Conservation (phyloP, 2,888 invertebrate genomes). For the Euphydryas editha region DNA sequence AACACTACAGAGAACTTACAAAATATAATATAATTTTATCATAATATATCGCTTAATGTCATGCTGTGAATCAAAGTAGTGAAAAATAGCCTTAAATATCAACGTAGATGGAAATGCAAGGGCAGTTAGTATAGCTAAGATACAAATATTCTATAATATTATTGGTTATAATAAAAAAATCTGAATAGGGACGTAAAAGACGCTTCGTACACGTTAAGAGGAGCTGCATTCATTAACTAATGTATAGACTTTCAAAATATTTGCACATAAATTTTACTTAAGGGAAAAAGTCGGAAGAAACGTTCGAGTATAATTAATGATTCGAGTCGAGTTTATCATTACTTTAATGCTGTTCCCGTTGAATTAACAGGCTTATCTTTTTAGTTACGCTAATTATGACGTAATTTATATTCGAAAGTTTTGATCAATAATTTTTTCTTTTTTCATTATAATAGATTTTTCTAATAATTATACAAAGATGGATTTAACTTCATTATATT, state of each 20-base stretch:
- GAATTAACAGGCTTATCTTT: not conserved
- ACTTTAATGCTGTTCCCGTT: constrained; percentile 23
- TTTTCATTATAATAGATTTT: not conserved
- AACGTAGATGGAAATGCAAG: no score
- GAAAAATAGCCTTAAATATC: no score
- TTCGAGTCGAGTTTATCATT: constrained; percentile 42
- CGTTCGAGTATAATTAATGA: constrained; percentile 56
- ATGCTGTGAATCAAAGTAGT: no score
- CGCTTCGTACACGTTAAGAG: constrained; percentile 66
- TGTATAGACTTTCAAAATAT: constrained; percentile 82
- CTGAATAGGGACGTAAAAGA: constrained; percentile 64
- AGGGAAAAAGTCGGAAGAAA: constrained; percentile 62
- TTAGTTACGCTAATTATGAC: not conserved
- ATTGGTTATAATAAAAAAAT: not conserved
- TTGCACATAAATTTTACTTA: constrained; percentile 79
- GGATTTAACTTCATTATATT: no score
- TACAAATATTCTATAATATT: not conserved
- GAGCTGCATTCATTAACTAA: constrained; percentile 83
- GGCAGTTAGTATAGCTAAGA: not conserved
- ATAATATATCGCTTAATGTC: no score
- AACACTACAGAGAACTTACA: no score
- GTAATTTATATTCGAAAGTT: not conserved
- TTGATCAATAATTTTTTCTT: not conserved
- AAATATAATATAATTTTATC: no score
- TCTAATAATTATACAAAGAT: no score